Conservation (phyloP, 92 coral and sea anemone species). For the Porites evermanni region DNA sequence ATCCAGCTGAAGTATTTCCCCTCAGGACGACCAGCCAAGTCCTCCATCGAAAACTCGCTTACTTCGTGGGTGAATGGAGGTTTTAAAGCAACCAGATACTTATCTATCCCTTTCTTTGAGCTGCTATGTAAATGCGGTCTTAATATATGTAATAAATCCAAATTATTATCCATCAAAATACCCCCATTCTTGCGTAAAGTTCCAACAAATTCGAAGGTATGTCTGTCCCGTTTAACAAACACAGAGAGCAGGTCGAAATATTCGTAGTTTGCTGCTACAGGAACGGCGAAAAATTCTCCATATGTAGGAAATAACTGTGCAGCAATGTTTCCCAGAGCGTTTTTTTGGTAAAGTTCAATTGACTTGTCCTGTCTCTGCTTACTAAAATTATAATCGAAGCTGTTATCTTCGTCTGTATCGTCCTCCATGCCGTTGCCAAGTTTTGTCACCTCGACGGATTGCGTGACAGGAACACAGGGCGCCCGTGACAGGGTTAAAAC, state of each 20-base stretch:
- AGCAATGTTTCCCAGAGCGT: constrained; percentile 74
- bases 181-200: constrained; percentile 79
- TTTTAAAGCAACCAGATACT: constrained; percentile 58
- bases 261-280: constrained; percentile 45
- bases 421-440: constrained; percentile 14
- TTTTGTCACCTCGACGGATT: background rate
- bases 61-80: constrained; percentile 71
- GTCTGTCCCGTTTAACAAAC: constrained; percentile 63
- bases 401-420: background rate
- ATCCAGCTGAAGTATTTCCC: constrained; percentile 89
- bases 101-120: constrained; percentile 66
- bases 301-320: constrained; percentile 59
- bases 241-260: constrained; percentile 73
- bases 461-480: background rate
- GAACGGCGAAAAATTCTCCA: constrained; percentile 79
- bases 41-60: constrained; percentile 56
- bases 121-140: constrained; percentile 83
- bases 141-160: constrained; percentile 55
- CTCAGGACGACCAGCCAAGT: constrained; percentile 60
- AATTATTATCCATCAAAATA: constrained; percentile 47
- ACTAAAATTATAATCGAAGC: background rate
- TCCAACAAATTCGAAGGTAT: constrained; percentile 70
- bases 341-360: constrained; percentile 62
- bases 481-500: no score
- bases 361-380: background rate